Evolutionary conservation across 2,113 vertebrate genomes (phyloP).

Genomic region (Isurus oxyrinchus): DNA sequence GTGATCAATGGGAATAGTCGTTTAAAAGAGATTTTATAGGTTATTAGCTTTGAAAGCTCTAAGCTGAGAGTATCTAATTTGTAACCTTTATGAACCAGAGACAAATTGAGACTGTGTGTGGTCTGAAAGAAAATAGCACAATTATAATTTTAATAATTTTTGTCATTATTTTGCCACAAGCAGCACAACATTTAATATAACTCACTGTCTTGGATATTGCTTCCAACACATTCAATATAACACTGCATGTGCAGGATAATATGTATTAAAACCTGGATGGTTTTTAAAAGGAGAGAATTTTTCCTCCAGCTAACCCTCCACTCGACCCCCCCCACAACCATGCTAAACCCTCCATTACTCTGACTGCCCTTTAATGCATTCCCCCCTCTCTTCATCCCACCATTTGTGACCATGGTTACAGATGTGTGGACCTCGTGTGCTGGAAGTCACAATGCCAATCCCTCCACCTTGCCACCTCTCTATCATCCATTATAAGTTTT

Average conservation of each 20-base stretch:
- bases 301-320: neutral
- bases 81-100: neutral
- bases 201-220: neutral
- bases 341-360: neutral
- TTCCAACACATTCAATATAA: neutral
- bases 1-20: neutral
- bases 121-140: neutral
- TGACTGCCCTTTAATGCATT: neutral
- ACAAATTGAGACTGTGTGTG: neutral
- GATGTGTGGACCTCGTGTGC: neutral
- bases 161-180: neutral
- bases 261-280: neutral
- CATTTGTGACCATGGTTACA: neutral
- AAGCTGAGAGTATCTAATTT: neutral
- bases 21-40: neutral
- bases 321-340: neutral
- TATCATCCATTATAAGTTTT: neutral
- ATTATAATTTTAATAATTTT: neutral
- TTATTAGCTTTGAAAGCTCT: neutral
- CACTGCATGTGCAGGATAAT: too few relatives aligned
- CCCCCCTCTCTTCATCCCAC: neutral
- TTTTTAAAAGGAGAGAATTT: neutral
- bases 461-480: neutral
- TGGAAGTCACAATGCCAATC: neutral
- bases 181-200: neutral